Percentiles rank a stretch among this genome's conserved stretches.
These are phyloP conservation scores for Kradibia gibbosae DNA, from an alignment of 1,140 invertebrate genomes.

Conservation along the genomic window DNA sequence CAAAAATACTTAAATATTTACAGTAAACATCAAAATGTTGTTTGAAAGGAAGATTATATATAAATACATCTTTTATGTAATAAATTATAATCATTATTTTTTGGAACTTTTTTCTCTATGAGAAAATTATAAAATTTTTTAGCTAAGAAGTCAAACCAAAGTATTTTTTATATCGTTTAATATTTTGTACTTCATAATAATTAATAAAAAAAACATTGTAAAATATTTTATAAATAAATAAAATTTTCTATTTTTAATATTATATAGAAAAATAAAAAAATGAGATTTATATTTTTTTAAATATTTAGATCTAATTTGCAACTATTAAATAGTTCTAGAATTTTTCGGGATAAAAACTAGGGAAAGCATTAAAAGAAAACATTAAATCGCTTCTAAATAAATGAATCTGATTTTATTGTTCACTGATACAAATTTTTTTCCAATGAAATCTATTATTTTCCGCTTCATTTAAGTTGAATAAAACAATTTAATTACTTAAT, in stretches of 20 bases:
- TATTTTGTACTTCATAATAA: conserved; percentile 1
- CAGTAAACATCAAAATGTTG: neutral
- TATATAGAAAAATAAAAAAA: neutral
- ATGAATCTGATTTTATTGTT: conserved; percentile 41
- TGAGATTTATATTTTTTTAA: too few species aligned
- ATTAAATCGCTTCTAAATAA: conserved; percentile 12
- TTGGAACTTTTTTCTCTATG: conserved; percentile 45
- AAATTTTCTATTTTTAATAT: conserved; percentile 27
- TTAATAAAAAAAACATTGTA: too few species aligned
- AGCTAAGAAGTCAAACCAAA: conserved; percentile 29
- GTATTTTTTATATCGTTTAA: conserved; percentile 19
- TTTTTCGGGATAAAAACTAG: neutral
- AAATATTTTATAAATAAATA: conserved; percentile 37
- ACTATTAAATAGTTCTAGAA: neutral
- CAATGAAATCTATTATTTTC: conserved; percentile 7
- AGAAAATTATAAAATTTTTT: conserved; percentile 40
- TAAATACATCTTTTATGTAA: neutral
- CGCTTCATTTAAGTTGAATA: conserved; percentile 8
- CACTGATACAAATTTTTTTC: conserved; percentile 40
- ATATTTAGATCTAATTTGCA: neutral
- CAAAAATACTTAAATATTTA: conserved; percentile 71
- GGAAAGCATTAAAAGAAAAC: neutral
- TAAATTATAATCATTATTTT: conserved; percentile 19
- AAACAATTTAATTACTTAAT: conserved; percentile 23
- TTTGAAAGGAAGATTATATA: conserved; percentile 14